Base-by-base conservation (phyloP, 2,888 invertebrate genomes). In the Cryptus viduatorius region DNA sequence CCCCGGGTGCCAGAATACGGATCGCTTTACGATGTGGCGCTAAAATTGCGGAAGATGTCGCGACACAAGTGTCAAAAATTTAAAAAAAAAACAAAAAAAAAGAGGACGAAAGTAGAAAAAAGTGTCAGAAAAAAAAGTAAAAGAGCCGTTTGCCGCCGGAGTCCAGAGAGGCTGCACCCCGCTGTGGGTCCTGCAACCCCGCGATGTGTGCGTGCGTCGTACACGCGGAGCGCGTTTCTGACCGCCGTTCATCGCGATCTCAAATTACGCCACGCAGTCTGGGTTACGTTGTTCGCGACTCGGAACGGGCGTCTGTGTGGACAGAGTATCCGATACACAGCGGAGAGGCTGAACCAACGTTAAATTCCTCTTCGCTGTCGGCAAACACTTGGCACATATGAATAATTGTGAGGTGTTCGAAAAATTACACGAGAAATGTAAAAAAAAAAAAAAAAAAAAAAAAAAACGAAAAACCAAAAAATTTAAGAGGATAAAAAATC, bases 211-310 rank as follows among this genome's bases (percentile, higher is more conserved):
- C 65, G 24, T 1, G 24, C 3, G 24, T 24, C 24, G 24, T 24
- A 24, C 24, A 24, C 24, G 59, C 53, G 72, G 56, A 56, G 37
- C 68, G 50, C 46, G 80, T 84, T 77, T 78, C 78, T 78, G 84
- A 83, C 76, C 77, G 73, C 86, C 84, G 87, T 87, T 86, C 79
- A 78, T 83, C 79, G 82, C 75, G 75, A 84, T 90, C 89, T 91
- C 91, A 68, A 77, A 83, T 91, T 91, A 91, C 91, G 88, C 89
- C 89, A 88, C 87, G 89, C 90, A 88, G 91, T 91, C 91, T 91
- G 91, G 53, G 82, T 90, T 89, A 84, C 88, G 90, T 91, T 87
- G 88, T 90, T 91, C 89, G 90, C 91, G 86, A 87, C 87, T 86
- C 83, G 80, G 84, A 80, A 84, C 86, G 87, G 86, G 82, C 88